Evolutionary conservation across 2,888 invertebrate species (phyloP).

Genomic region (Tigriopus californicus): DNA sequence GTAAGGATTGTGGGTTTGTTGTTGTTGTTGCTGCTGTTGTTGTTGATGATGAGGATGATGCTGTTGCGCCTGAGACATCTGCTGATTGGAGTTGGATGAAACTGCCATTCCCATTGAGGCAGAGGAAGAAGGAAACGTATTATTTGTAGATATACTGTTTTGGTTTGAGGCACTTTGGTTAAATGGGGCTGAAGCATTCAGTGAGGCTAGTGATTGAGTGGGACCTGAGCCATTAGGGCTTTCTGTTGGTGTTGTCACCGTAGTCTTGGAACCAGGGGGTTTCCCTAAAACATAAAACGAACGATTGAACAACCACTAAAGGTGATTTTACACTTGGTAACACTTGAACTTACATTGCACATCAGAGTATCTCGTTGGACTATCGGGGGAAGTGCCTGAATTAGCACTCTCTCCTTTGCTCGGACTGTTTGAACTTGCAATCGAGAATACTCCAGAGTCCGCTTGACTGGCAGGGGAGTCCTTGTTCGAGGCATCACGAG

Average conservation of each 20-base stretch:
- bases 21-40: background rate
- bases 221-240: too few relatives aligned
- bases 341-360: conserved; percentile 1
- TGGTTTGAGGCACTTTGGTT: too few relatives aligned
- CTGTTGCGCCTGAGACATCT: background rate
- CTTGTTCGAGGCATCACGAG: conserved; percentile 15
- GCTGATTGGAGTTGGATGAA: background rate
- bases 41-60: background rate
- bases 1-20: background rate
- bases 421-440: conserved; percentile 17
- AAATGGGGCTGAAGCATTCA: too few relatives aligned
- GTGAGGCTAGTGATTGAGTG: too few relatives aligned
- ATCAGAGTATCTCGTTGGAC: conserved; percentile 14
- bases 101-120: too few relatives aligned
- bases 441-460: conserved; percentile 16
- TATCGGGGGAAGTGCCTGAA: conserved; percentile 14
- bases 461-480: conserved; percentile 16
- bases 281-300: conserved; percentile 1
- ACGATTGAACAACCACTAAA: background rate
- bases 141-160: too few relatives aligned
- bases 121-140: too few relatives aligned
- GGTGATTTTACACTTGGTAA: background rate
- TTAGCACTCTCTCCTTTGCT: conserved; percentile 13
- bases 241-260: background rate
- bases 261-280: background rate